These are phyloP conservation scores for Drosophila rubida DNA, from an alignment of 2,888 invertebrate genomes.

Conservation along the genomic window DNA sequence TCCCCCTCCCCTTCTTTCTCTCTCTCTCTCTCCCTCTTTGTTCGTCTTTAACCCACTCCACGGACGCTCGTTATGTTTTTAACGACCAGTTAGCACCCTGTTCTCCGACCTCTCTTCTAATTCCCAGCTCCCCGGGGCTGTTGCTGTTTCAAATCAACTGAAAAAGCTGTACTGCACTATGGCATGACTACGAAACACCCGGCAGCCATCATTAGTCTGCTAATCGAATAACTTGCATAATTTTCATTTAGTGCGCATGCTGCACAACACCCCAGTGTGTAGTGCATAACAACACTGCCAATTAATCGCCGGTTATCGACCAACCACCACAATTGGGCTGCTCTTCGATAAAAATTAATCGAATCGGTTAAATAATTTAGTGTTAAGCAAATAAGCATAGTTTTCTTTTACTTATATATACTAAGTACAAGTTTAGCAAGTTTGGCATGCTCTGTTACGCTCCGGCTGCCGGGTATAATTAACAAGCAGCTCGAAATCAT, in stretches of 20 bases:
- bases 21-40: background rate
- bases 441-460: background rate
- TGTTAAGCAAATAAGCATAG: no score
- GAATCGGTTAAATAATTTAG: background rate
- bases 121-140: slow-evolving; percentile 15
- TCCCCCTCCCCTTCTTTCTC: background rate
- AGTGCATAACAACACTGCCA: slow-evolving; percentile 2
- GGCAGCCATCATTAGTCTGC: background rate
- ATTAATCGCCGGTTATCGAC: slow-evolving; percentile 5
- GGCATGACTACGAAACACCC: background rate
- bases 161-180: background rate
- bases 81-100: slow-evolving; percentile 61
- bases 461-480: slow-evolving; percentile 20
- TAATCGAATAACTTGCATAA: slow-evolving; percentile 64
- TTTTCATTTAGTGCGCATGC: slow-evolving; percentile 57
- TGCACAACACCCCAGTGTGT: slow-evolving; percentile 15
- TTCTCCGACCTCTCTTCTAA: slow-evolving; percentile 2
- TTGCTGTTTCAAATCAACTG: slow-evolving; percentile 33
- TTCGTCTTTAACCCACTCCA: slow-evolving; percentile 2
- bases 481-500: slow-evolving; percentile 57
- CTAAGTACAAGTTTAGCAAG: no score
- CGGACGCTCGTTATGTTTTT: slow-evolving; percentile 53
- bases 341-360: background rate
- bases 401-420: no score
- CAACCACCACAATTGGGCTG: slow-evolving; percentile 10